Evolutionary conservation across 2,113 vertebrate species (phyloP), one percentile per base, ranked within the genome.

Genomic region (Sylvietta virens): DNA sequence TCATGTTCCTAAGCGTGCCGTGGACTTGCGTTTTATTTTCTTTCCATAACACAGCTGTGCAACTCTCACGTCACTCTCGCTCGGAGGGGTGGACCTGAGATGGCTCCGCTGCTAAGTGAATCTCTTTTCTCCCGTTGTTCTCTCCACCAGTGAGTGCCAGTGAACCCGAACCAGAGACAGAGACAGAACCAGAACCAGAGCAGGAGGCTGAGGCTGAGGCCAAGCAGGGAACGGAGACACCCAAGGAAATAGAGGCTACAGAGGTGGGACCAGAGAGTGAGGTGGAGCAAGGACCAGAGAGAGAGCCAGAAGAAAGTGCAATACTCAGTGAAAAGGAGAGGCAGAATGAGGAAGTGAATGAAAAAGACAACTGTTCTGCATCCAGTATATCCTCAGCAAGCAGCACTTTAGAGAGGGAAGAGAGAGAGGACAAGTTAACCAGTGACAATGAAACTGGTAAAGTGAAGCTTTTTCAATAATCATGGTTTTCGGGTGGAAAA

Each of bases 341-440:
- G 92, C 98, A 99, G 97, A 99, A 99, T 62, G 99, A 99, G 97
- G 99, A 99, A 94, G 98, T 99, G 97, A 99, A 99, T 40, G 99
- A 99, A 96, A 99, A 99, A 93, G 99, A 99, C 98, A 99, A 99
- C 98, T 99, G 99, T 95, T 99, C 99, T 1, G 99, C 99, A 56
- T 99, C 99, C 97, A 99, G 99, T 98, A 98, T 99, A 98, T 99
- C 99, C 3, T 99, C 99, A 69, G 98, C 99, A 85, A 99, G 99
- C 97, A 99, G 99, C 98, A 99, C 99, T 53, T 98, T 99, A 98
- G 99, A 99, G 97, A 98, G 99, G 96, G 99, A 99, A 96, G 99
- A 99, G 96, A 98, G 98, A 78, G 99, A 99, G 96, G 98, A 99
- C 97, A 99, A 98, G 92, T 96, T 98, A 97, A 97, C 95, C 96